Percentiles rank a stretch among this genome's conserved stretches.
These are phyloP conservation scores for Endomychus coccineus DNA, from an alignment of 2,888 invertebrate species.

Conservation along the genomic window DNA sequence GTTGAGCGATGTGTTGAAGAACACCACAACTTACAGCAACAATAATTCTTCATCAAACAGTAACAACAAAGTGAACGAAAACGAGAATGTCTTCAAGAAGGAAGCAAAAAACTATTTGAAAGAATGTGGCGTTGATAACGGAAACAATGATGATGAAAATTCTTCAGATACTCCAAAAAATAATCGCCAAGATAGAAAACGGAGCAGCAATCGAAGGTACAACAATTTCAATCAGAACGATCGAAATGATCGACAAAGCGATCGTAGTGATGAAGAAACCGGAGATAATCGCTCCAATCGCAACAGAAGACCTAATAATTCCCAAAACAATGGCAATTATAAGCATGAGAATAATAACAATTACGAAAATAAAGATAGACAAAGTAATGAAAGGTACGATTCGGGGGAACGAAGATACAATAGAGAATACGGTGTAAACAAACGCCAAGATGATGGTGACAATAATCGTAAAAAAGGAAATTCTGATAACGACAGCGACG, in stretches of 20 bases:
- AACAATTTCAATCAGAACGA: conserved; percentile 10
- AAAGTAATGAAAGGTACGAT: conserved; percentile 12
- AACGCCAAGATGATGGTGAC: conserved; percentile 3
- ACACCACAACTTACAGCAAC: conserved; percentile 15
- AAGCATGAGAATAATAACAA: conserved; percentile 10
- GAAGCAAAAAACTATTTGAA: conserved; percentile 31
- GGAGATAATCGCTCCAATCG: no score
- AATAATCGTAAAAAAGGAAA: conserved; percentile 9
- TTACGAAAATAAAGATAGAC: conserved; percentile 10
- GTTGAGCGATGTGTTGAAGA: conserved; percentile 24
- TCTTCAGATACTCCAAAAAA: conserved; percentile 8
- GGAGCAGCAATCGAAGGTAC: conserved; percentile 9
- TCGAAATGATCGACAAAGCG: conserved; percentile 6
- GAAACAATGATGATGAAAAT: conserved; percentile 18
- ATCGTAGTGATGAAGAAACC: neutral
- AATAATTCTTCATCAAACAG: conserved; percentile 15
- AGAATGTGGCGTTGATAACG: conserved; percentile 30
- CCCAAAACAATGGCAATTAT: conserved; percentile 11
- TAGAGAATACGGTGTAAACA: conserved; percentile 11
- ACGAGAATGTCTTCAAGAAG: conserved; percentile 24
- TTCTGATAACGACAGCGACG: conserved; percentile 2
- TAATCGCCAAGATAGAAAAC: conserved; percentile 10
- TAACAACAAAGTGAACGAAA: conserved; percentile 13
- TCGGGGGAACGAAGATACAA: conserved; percentile 14
- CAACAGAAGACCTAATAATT: conserved; percentile 10